Evolutionary conservation across 2,888 invertebrate species (phyloP).

Genomic region (Sycophila texana): DNA sequence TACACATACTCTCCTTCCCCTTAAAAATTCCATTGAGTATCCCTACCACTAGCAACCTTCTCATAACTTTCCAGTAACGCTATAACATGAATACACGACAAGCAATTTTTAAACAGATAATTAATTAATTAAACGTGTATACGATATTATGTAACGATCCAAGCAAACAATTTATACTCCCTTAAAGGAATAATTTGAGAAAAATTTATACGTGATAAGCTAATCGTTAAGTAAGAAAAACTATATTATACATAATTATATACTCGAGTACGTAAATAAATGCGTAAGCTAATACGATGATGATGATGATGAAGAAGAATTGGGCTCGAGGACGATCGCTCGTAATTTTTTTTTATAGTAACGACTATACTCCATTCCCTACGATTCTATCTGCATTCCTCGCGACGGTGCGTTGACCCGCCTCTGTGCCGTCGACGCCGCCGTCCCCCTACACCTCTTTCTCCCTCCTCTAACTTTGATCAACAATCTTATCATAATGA

Average conservation of each 20-base stretch:
- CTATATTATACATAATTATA: conserved; percentile 50
- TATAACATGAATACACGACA: conserved; percentile 45
- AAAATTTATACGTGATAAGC: conserved; percentile 55
- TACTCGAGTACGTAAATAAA: conserved; percentile 50
- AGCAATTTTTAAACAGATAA: conserved; percentile 36
- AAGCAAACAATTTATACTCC: conserved; percentile 49
- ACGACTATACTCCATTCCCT: conserved; percentile 49
- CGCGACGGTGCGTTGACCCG: not conserved
- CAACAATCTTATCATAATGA: conserved; percentile 8
- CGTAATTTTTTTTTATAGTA: conserved; percentile 38
- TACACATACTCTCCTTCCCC: not conserved
- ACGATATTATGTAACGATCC: conserved; percentile 64
- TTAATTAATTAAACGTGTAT: conserved; percentile 62
- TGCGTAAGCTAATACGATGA: conserved; percentile 38
- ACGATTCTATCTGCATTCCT: not conserved
- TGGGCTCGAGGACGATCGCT: conserved; percentile 75
- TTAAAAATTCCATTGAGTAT: not conserved
- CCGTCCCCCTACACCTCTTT: not conserved
- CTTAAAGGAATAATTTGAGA: conserved; percentile 49
- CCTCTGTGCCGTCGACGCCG: not conserved
- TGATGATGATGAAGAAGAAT: conserved; percentile 65
- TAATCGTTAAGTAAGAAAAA: conserved; percentile 43
- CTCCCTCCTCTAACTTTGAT: not conserved
- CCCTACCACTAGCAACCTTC: conserved; percentile 11
- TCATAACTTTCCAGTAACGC: conserved; percentile 8